phyloP scores from a whole-genome alignment of 2,888 invertebrate species.

The Torymus texanus region DNA sequence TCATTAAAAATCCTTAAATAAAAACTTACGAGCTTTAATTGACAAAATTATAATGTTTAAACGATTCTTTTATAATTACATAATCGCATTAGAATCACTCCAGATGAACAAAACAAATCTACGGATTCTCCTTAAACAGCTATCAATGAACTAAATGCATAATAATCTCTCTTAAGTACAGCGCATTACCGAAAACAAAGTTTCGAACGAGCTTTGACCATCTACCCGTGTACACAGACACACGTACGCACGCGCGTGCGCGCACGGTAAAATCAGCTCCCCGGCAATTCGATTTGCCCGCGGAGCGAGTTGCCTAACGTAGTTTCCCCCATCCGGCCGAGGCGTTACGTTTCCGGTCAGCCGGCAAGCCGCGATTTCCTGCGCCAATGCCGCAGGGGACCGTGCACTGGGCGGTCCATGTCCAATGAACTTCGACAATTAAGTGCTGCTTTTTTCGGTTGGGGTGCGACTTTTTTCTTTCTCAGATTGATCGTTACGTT shows the following conservation, averaged over 20 bases:
- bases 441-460: neutral
- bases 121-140: too few species aligned
- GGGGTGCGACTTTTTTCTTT: neutral
- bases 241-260: neutral
- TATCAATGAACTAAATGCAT: too few species aligned
- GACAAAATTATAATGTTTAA: too few species aligned
- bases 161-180: too few species aligned
- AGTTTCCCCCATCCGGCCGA: slow-evolving; percentile 67
- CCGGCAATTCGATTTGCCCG: slow-evolving; percentile 60
- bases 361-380: slow-evolving; percentile 63
- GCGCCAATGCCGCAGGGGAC: slow-evolving; percentile 58
- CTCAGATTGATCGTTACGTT: neutral
- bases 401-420: slow-evolving; percentile 63
- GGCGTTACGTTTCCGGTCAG: slow-evolving; percentile 67
- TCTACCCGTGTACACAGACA: neutral
- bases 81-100: too few species aligned
- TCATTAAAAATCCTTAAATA: too few species aligned
- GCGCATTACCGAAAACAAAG: slow-evolving; percentile 17
- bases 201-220: slow-evolving; percentile 12
- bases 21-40: too few species aligned
- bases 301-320: slow-evolving; percentile 65
- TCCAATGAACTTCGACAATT: slow-evolving; percentile 60
- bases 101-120: too few species aligned
- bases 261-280: slow-evolving; percentile 37
- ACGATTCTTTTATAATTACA: too few species aligned